A percentile compares a stretch with the other conserved stretches of the same genome.
Conservation (phyloP, 2,113 vertebrate species). For the Ibidorhyncha struthersii region DNA sequence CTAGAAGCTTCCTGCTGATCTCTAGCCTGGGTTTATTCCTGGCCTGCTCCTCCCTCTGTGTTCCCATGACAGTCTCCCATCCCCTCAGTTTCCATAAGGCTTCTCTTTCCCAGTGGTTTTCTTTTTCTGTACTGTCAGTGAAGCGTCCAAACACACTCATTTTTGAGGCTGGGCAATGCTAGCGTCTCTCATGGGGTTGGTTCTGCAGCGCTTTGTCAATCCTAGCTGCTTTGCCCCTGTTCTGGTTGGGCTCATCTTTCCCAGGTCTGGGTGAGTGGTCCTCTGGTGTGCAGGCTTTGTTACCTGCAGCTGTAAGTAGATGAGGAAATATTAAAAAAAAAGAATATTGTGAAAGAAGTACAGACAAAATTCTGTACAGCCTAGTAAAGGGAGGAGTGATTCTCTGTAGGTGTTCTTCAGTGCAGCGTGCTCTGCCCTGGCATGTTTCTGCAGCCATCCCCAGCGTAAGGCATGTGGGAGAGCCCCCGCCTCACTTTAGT, state of each 20-base stretch:
- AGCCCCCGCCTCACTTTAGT: not conserved
- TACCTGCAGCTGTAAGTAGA: not conserved
- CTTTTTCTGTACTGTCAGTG: not conserved
- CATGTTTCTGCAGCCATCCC: not conserved
- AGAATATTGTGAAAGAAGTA: not conserved
- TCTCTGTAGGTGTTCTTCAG: not conserved
- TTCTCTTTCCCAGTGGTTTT: not conserved
- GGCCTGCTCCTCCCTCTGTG: not conserved
- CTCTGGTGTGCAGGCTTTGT: not conserved
- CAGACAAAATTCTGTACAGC: not conserved
- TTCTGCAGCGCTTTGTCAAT: not conserved
- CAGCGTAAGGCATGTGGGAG: fast-evolving
- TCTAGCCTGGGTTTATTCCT: not conserved
- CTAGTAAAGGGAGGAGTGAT: not conserved
- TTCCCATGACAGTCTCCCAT: not conserved
- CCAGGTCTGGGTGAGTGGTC: not conserved
- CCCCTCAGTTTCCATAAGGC: not conserved
- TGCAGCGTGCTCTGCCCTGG: not conserved
- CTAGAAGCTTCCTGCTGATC: not conserved
- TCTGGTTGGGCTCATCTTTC: not conserved
- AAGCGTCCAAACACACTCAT: not conserved
- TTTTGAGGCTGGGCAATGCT: not conserved
- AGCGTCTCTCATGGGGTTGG: not conserved
- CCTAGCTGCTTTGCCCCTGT: not conserved
- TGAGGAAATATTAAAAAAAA: not conserved